Evolutionary conservation across 35 echinoderm and acorn worm genomes (phyloP), one percentile per base, ranked within the genome.

Genomic region (Anneissia japonica): DNA sequence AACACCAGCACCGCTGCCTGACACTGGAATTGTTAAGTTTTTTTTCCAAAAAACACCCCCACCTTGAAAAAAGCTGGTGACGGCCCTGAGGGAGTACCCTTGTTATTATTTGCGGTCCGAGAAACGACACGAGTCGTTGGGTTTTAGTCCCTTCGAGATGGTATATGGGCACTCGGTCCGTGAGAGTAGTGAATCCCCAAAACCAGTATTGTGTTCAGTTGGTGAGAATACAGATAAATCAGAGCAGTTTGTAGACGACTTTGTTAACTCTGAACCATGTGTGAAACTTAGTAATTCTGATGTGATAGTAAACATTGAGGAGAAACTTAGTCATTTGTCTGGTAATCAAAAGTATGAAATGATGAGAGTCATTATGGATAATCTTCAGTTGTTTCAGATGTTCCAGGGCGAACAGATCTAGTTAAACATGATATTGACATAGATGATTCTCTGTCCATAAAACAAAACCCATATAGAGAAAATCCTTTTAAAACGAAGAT

Each of bases 331-430:
- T 31, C 85, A 77, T 77, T 45, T 38, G 12, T 40, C 73, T 38
- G 30, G 31, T 31, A 4, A 79, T 33, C 10, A 39, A 32, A 29
- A 87, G 31, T 12, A 0, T 46, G 37, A 78, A 41, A 38, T 87
- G 1, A 37, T 34, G 7, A 37, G 39, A 17, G 26, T 87, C 34
- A 87, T 87, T 28, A 16, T 38, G 23, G 75, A 43, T 28, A 32
- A 79, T 37, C 26, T 13, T 0, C 74, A 79, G 13, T 34, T 81
- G 30, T 81, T 81, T 31, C 79, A 13, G 79, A 88, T 82, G 32
- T 55, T 31, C 86, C 81, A 90, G 83, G 92, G 87, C 34, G 46
- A 82, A 81, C 79, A 17, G 33, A 90, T 73, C 87, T 83, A 86
- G 88, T 64, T 77, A 79, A 35, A 36, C 77, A 81, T 81, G 79